These are phyloP conservation scores for Battus philenor DNA, from an alignment of 1,140 invertebrate genomes.

Conservation along the genomic window DNA sequence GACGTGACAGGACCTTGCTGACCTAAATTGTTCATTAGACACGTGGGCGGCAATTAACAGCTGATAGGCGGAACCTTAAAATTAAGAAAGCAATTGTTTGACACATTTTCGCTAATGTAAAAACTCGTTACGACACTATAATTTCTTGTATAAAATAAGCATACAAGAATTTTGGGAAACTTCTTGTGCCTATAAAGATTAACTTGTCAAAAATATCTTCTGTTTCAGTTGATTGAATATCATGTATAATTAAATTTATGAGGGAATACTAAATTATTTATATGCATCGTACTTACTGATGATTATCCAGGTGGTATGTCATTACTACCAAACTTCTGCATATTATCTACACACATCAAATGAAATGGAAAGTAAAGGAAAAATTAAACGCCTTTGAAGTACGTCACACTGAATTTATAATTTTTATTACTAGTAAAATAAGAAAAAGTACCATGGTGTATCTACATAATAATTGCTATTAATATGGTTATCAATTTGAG, in stretches of 20 bases:
- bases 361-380: too few species aligned
- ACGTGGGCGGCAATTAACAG: slow-evolving; percentile 53
- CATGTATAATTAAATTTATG: not conserved
- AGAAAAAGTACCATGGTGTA: too few species aligned
- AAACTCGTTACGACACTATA: slow-evolving; percentile 5
- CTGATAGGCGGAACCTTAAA: slow-evolving; percentile 31
- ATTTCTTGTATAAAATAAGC: not conserved
- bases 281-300: too few species aligned
- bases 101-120: slow-evolving; percentile 2
- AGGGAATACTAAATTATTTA: not conserved
- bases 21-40: slow-evolving; percentile 30
- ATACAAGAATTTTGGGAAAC: not conserved
- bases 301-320: too few species aligned
- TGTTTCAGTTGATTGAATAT: not conserved
- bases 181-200: not conserved
- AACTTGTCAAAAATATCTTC: not conserved
- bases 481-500: too few species aligned
- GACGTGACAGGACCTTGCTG: slow-evolving; percentile 27
- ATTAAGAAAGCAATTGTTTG: not conserved
- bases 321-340: too few species aligned
- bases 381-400: too few species aligned
- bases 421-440: too few species aligned
- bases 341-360: too few species aligned
- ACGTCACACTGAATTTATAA: too few species aligned
- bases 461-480: too few species aligned